phyloP scores from a whole-genome alignment of 2,888 invertebrate genomes.

The Drosophila imparisetae region DNA sequence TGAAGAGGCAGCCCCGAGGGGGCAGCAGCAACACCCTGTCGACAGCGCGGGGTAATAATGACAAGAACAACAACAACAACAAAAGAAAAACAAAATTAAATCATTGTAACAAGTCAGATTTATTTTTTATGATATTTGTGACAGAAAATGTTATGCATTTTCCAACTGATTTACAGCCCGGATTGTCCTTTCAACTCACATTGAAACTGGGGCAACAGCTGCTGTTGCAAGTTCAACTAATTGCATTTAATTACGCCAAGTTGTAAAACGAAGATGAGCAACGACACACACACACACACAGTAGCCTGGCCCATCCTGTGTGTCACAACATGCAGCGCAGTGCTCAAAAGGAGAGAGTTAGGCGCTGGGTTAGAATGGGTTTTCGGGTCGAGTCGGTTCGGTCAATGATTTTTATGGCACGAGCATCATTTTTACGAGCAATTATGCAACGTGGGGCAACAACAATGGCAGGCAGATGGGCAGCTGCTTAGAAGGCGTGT shows the following conservation, averaged over 20 bases:
- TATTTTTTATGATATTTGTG: slow-evolving; percentile 67
- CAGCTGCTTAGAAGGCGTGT: slow-evolving; percentile 69
- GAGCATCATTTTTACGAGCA: slow-evolving; percentile 68
- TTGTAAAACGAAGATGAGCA: slow-evolving; percentile 57
- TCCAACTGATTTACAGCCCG: slow-evolving; percentile 48
- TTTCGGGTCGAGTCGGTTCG: slow-evolving; percentile 40
- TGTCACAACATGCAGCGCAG: slow-evolving; percentile 65
- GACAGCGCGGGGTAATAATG: slow-evolving; percentile 5
- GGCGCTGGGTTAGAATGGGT: slow-evolving; percentile 7
- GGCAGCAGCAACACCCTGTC: slow-evolving; percentile 26
- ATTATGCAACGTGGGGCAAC: slow-evolving; percentile 48
- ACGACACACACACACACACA: slow-evolving; percentile 39
- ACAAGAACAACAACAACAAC: slow-evolving; percentile 12
- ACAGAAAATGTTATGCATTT: slow-evolving; percentile 68
- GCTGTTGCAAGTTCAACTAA: slow-evolving; percentile 59
- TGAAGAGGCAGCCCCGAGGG: slow-evolving; percentile 31
- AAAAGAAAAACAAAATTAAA: slow-evolving; percentile 27
- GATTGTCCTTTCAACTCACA: slow-evolving; percentile 13
- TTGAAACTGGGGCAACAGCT: slow-evolving; percentile 36
- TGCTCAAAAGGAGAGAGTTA: slow-evolving; percentile 24
- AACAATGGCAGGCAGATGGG: slow-evolving; percentile 16
- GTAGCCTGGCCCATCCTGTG: slow-evolving; percentile 33
- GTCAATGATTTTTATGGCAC: slow-evolving; percentile 73
- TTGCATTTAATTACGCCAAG: slow-evolving; percentile 76
- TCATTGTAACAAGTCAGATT: slow-evolving; percentile 21